phyloP scores from a whole-genome alignment of 1,140 invertebrate genomes.

The Drosophila mauritiana region DNA sequence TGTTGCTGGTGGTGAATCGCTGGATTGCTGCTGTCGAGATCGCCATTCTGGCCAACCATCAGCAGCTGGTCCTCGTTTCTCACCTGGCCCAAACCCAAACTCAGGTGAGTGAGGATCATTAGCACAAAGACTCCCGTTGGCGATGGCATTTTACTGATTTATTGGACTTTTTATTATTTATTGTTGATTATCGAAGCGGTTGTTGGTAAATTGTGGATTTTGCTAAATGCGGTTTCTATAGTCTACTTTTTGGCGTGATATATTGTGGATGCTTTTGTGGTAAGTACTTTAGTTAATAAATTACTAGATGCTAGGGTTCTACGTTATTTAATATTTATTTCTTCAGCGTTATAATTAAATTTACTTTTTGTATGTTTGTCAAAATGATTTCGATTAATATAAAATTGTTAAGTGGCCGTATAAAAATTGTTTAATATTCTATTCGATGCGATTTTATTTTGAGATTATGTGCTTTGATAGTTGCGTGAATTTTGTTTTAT shows the following conservation, averaged over 20 bases:
- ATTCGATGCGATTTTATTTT: conserved; percentile 24
- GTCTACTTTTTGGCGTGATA: conserved; percentile 74
- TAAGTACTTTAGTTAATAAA: conserved; percentile 77
- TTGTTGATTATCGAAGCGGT: conserved; percentile 17
- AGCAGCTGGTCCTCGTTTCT: conserved; percentile 59
- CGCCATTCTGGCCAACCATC: conserved; percentile 52
- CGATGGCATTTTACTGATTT: conserved; percentile 44
- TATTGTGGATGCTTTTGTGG: conserved; percentile 45
- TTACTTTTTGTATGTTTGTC: conserved; percentile 25
- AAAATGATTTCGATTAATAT: conserved; percentile 45
- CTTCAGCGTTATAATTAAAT: conserved; percentile 32
- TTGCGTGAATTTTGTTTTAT: conserved; percentile 32
- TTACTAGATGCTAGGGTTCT: conserved; percentile 64
- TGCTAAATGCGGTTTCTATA: conserved; percentile 55
- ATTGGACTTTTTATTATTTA: background rate
- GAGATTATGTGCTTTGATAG: conserved; percentile 56
- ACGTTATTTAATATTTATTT: conserved; percentile 53
- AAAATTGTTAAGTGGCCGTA: conserved; percentile 50
- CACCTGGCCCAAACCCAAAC: conserved; percentile 55
- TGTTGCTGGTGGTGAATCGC: conserved; percentile 49
- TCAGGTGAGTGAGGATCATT: conserved; percentile 55
- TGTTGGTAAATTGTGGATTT: conserved; percentile 51
- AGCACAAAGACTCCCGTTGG: conserved; percentile 32
- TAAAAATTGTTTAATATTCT: conserved; percentile 56
- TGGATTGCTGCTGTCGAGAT: conserved; percentile 46